A percentile compares a stretch with the other conserved stretches of the same genome.
Conservation (phyloP, 2,797 vertebrate species). For the Micropoecilia bifurca region DNA sequence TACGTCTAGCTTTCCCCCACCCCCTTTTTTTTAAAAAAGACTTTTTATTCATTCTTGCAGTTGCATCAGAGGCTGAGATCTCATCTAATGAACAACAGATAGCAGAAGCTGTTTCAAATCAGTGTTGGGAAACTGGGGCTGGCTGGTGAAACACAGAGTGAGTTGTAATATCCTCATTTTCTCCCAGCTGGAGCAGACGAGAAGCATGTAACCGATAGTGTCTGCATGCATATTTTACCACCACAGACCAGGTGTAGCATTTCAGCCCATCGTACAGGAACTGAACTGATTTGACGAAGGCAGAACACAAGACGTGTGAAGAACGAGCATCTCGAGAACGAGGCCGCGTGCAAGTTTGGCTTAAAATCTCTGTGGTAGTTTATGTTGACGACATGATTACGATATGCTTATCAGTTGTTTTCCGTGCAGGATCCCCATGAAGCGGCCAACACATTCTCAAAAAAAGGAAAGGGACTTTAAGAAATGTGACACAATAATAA, state of each 20-base stretch:
- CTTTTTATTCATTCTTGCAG: conserved; percentile 49
- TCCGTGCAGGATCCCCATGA: not conserved
- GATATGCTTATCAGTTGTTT: not conserved
- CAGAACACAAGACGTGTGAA: conserved; percentile 13
- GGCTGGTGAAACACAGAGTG: conserved; percentile 71
- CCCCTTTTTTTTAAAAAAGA: not conserved
- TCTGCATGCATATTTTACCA: conserved; percentile 79
- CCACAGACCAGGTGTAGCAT: conserved; percentile 69
- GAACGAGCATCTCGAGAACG: conserved; percentile 6
- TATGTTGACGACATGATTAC: not conserved
- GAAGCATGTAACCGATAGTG: conserved; percentile 77
- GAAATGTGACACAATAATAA: not conserved
- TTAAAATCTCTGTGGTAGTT: not conserved
- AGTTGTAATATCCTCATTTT: conserved; percentile 77
- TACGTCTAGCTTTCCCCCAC: conserved; percentile 5
- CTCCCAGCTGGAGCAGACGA: conserved; percentile 67
- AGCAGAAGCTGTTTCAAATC: conserved; percentile 73
- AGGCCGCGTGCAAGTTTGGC: not conserved
- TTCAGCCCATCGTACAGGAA: conserved; percentile 67
- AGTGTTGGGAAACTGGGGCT: conserved; percentile 75
- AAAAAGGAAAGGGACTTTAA: not conserved
- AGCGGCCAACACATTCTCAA: not conserved
- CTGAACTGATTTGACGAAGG: conserved; percentile 75
- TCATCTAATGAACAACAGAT: conserved; percentile 68
- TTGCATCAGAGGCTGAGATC: conserved; percentile 52